Base-by-base conservation (phyloP, 2,113 vertebrate species). In the Kryptolebias marmoratus region DNA sequence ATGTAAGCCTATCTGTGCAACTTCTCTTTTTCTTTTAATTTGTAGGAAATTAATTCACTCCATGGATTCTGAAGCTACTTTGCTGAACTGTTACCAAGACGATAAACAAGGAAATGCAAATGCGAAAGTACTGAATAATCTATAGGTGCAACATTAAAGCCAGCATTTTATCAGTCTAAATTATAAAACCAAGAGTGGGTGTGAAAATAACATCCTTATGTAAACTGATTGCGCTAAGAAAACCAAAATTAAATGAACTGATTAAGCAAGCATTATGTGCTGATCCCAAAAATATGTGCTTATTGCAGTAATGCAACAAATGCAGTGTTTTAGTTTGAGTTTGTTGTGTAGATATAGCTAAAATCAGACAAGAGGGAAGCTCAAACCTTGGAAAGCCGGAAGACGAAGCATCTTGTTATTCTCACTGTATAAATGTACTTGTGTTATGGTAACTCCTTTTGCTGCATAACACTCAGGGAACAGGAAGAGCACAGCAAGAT, bases 341-440 rank as follows among this genome's bases (percentile, higher is more conserved):
- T 10, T 52, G 18, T 9, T 3, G 48, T 49, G 14, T 14, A 15
- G 16, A 5, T 4, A 16, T 15, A 18, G 18, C n/a, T 36, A 36
- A 36, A 36, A 36, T 22, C 53, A 68, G 72, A 70, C 44, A 53
- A 64, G 18, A 5, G 16, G 42, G 18, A 47, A 61, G 44, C 11
- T 2, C 49, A 59, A 71, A 76, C 64, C 71, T 56, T 32, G 56
- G 75, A 67, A 71, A 77, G 42, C 47, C 39, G 44, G 62, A 32
- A 52, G 77, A 79, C 82, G 70, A 83, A 75, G 60, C 53, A 57
- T 71, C 48, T 60, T 82, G 75, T 76, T 73, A 79, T 53, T 55
- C 71, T 84, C 89, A 85, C 84, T 82, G 79, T 83, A 22, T 22
- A 22, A 22, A 22, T 22, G 22, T 22, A 22, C 7, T 3, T 36